These are phyloP conservation scores for Sorex fumeus DNA, from an alignment of 2,113 vertebrate species.

Conservation along the genomic window DNA sequence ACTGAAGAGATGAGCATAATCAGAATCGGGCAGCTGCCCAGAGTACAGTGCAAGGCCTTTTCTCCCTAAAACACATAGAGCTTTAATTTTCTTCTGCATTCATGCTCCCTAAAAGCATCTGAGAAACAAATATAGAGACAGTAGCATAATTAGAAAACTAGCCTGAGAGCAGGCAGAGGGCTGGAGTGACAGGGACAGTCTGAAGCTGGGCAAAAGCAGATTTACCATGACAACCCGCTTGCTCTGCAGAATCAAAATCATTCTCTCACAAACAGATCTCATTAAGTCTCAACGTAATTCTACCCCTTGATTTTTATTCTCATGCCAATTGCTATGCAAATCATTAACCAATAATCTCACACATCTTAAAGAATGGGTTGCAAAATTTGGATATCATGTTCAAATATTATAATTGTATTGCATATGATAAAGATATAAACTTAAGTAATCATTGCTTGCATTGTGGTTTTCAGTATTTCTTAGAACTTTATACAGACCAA, in stretches of 20 bases:
- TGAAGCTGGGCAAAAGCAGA: neutral
- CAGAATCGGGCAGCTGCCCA: neutral
- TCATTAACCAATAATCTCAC: slow-evolving; percentile 11
- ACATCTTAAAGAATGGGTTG: neutral
- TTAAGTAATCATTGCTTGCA: slow-evolving; percentile 1
- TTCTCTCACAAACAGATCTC: neutral
- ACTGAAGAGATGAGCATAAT: slow-evolving; percentile 22
- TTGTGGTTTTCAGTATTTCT: slow-evolving; percentile 6
- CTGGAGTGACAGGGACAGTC: too few relatives aligned
- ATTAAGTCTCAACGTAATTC: slow-evolving; percentile 14
- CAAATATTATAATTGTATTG: neutral
- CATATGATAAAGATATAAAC: slow-evolving; percentile 31
- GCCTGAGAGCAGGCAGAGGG: neutral
- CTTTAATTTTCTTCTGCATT: too few relatives aligned
- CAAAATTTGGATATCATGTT: slow-evolving; percentile 37
- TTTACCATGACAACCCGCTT: neutral
- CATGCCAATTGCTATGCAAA: neutral
- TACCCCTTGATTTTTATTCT: neutral
- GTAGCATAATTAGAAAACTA: neutral
- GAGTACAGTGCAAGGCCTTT: neutral
- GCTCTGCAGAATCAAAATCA: neutral
- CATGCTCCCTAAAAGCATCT: neutral
- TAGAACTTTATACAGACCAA: neutral
- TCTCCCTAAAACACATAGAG: too few relatives aligned
- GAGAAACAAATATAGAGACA: neutral